phyloP scores from a whole-genome alignment of 1,140 invertebrate species.

The Mycetomoellerius zeteki region DNA sequence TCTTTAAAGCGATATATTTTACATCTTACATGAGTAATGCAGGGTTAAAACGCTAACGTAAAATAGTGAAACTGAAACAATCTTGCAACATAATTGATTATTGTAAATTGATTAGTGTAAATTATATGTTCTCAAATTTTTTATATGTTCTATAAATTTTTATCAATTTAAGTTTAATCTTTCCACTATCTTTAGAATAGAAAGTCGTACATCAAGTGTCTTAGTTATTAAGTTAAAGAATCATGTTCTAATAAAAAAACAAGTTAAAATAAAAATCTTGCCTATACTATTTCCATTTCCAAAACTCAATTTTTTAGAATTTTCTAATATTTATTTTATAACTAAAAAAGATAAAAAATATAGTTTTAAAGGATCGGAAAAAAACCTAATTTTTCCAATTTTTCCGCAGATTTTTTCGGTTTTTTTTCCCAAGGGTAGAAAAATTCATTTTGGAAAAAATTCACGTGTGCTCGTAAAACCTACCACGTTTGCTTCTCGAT shows the following conservation, averaged over 20 bases:
- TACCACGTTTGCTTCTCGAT: too few relatives aligned
- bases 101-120: neutral
- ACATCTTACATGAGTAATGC: neutral
- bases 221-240: neutral
- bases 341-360: neutral
- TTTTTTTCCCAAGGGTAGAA: too few relatives aligned
- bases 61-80: neutral
- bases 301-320: neutral
- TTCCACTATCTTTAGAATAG: neutral
- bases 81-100: neutral
- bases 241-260: neutral
- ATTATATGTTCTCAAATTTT: neutral
- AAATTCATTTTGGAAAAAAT: too few relatives aligned
- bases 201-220: neutral
- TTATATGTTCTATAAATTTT: neutral
- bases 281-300: neutral
- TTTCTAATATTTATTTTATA: neutral
- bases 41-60: neutral
- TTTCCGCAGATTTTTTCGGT: too few relatives aligned
- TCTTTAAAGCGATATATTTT: neutral
- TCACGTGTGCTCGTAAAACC: too few relatives aligned
- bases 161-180: neutral
- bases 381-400: too few relatives aligned
- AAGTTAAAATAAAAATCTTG: slow-evolving; percentile 1
- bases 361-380: too few relatives aligned